Evolutionary conservation across 2,888 invertebrate genomes (phyloP).

Genomic region (Litoditis marina): DNA sequence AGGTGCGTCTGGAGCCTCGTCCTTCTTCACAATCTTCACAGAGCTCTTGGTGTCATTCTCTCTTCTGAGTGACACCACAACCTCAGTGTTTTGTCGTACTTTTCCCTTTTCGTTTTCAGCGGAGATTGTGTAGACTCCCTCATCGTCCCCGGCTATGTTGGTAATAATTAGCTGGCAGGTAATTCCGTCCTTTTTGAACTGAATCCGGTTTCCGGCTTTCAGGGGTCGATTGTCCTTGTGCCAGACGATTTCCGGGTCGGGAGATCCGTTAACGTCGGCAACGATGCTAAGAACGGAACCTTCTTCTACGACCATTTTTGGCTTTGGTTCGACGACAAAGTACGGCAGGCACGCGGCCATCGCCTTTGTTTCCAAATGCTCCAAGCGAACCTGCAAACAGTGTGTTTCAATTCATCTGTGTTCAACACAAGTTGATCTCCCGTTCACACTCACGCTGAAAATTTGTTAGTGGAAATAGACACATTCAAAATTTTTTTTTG

Average conservation of each 20-base stretch:
- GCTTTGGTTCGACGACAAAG: slow-evolving; percentile 41
- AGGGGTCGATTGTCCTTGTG: slow-evolving; percentile 52
- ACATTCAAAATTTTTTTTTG: no score
- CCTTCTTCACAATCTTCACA: slow-evolving; percentile 20
- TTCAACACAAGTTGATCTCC: no score
- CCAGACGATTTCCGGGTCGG: slow-evolving; percentile 57
- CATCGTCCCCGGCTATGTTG: slow-evolving; percentile 86
- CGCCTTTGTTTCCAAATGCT: slow-evolving; percentile 10
- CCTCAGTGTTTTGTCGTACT: slow-evolving; percentile 36
- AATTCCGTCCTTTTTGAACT: slow-evolving; percentile 69
- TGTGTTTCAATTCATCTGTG: no score
- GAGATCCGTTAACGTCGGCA: slow-evolving; percentile 53
- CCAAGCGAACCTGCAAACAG: slow-evolving; percentile 1
- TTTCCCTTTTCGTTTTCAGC: slow-evolving; percentile 47
- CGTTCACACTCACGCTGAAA: no score
- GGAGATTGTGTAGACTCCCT: slow-evolving; percentile 88
- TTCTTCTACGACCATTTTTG: slow-evolving; percentile 45
- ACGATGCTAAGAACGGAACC: slow-evolving; percentile 35
- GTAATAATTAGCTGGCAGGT: slow-evolving; percentile 90
- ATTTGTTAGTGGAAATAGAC: no score
- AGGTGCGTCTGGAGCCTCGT: slow-evolving; percentile 27
- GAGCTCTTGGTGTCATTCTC: slow-evolving; percentile 24
- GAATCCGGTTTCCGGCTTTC: slow-evolving; percentile 29
- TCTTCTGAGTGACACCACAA: slow-evolving; percentile 25
- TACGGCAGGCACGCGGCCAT: slow-evolving; percentile 29